These are phyloP conservation scores for Petroica traversi DNA, from an alignment of 2,113 vertebrate genomes.

Conservation along the genomic window DNA sequence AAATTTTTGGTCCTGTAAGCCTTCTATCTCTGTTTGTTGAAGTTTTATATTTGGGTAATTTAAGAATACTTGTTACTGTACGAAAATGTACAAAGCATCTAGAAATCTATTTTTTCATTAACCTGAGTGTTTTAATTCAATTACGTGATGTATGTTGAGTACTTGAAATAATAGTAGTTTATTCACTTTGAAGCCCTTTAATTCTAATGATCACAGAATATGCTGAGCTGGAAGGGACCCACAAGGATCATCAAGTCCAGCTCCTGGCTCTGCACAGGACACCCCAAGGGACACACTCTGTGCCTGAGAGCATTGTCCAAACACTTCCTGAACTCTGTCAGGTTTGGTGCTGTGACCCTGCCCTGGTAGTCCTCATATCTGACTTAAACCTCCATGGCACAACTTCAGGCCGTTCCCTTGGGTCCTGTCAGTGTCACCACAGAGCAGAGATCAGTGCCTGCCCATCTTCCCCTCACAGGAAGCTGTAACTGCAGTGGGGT, in stretches of 20 bases:
- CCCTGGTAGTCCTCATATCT: background rate
- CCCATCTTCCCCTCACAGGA: no score
- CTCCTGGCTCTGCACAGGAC: background rate
- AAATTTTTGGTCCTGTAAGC: constrained; percentile 16
- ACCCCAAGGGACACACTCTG: background rate
- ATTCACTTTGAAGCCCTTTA: background rate
- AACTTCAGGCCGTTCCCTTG: fast-evolving
- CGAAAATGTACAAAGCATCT: constrained; percentile 11
- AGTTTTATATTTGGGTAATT: constrained; percentile 19
- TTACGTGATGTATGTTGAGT: background rate
- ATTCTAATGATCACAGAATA: background rate
- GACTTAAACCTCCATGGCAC: no score
- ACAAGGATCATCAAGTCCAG: fast-evolving
- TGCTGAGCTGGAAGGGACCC: background rate
- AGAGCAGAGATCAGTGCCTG: background rate
- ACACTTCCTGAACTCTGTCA: background rate
- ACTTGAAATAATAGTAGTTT: background rate
- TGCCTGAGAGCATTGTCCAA: background rate
- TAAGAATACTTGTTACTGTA: background rate
- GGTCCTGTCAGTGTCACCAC: background rate
- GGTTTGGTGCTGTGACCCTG: background rate
- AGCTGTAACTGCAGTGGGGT: fast-evolving
- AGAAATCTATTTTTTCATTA: background rate
- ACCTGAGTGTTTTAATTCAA: background rate
- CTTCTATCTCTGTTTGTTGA: constrained; percentile 17